A percentile compares a stretch with the other conserved stretches of the same genome.
These are phyloP conservation scores for Trachemys scripta DNA, from an alignment of 2,113 vertebrate species.

Conservation along the genomic window DNA sequence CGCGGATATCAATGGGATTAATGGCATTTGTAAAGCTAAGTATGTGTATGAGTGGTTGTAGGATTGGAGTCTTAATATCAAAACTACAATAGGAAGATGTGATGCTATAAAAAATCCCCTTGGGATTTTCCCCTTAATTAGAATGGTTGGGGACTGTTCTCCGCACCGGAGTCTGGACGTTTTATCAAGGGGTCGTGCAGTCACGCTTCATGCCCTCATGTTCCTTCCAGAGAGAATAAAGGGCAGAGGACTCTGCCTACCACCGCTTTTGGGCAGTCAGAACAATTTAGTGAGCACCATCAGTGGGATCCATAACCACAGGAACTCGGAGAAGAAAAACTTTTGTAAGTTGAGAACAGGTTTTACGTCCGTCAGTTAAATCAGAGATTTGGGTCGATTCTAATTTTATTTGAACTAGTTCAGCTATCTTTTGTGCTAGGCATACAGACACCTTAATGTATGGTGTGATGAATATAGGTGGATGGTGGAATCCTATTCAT, in stretches of 20 bases:
- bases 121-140: background rate
- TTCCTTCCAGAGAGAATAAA: background rate
- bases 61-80: rapidly evolving
- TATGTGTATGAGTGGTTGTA: rapidly evolving
- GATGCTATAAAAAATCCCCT: rapidly evolving
- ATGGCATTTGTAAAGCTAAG: background rate
- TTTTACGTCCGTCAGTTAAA: background rate
- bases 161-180: background rate
- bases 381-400: background rate
- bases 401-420: background rate
- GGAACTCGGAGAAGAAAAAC: background rate
- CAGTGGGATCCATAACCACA: background rate
- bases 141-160: background rate
- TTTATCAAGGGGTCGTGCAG: background rate
- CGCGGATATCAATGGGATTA: rapidly evolving
- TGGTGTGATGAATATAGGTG: background rate
- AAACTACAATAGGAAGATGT: rapidly evolving
- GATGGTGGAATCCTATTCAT: background rate
- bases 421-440: background rate
- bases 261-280: background rate
- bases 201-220: background rate
- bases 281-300: background rate
- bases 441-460: background rate
- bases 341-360: background rate
- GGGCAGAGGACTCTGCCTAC: background rate